phyloP scores from a whole-genome alignment of 2,113 vertebrate species.

The Hippocampus comes region DNA sequence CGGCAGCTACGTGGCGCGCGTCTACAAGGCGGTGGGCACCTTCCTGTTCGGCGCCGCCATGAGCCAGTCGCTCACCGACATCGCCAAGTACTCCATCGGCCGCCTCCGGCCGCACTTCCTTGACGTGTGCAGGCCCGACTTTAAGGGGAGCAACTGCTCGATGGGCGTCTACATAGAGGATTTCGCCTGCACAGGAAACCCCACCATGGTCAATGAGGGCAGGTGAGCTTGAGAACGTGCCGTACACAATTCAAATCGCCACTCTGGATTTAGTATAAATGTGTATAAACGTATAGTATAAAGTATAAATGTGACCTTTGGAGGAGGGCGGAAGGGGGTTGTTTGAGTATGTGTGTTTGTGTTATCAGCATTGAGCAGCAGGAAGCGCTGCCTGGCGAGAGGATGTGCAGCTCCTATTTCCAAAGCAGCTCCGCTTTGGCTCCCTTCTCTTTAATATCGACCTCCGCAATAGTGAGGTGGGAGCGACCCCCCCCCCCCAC shows the following conservation, averaged over 20 bases:
- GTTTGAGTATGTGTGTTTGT: background rate
- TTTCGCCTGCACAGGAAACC: conserved; percentile 81
- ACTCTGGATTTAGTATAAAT: background rate
- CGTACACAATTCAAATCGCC: background rate
- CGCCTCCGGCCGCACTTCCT: conserved; percentile 94
- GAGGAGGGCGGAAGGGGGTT: background rate
- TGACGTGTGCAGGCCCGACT: conserved; percentile 83
- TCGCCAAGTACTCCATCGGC: conserved; percentile 95
- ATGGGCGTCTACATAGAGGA: conserved; percentile 80
- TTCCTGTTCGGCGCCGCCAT: conserved; percentile 96
- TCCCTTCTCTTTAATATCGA: background rate
- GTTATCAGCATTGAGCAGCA: conserved; percentile 55
- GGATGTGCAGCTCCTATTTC: conserved; percentile 49
- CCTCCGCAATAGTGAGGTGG: background rate
- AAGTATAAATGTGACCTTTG: background rate
- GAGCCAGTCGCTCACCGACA: conserved; percentile 96
- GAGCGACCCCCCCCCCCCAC: background rate
- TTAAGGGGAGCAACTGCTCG: conserved; percentile 82
- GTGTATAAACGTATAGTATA: too few species aligned
- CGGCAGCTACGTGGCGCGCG: conserved; percentile 83
- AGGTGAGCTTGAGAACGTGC: conserved; percentile 70
- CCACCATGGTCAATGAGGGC: conserved; percentile 76
- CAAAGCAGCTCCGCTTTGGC: background rate
- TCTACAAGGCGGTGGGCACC: conserved; percentile 91
- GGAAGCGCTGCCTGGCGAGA: conserved; percentile 49